Base-by-base conservation (phyloP, 2,113 vertebrate genomes). In the Hydrolagus affinis region DNA sequence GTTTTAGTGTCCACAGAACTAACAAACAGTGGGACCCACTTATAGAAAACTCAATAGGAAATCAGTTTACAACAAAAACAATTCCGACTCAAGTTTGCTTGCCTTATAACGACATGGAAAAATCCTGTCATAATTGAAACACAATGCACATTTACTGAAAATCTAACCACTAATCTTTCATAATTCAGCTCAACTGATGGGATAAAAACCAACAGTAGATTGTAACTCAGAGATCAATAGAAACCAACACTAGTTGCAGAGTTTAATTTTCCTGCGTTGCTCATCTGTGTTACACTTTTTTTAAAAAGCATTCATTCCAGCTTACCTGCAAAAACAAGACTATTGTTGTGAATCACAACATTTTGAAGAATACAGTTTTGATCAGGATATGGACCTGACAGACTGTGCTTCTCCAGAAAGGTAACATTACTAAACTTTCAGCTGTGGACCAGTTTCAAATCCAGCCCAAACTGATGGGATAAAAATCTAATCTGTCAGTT, bases 41-140 rank as follows among this genome's bases (percentile, higher is more conserved):
- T 69, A 69, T 32, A 75, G 73, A 75, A 75, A 75, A 56, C 73
- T 75, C 30, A 23, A 70, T n/a, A 72, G n/a, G 3, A 44, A 74
- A 11, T 74, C 28, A 56, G 9, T 75, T 44, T 75, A 32, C 73
- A 75, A 44, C 32, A 56, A 56, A 69, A 69, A 69, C 44, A 19
- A 56, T 75, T 74, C 56, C 73, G 56, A 75, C 30, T 17, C 19
- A 44, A 0, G 21, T 75, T 75, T 75, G 56, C 56, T 56, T 75
- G 56, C 32, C 32, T 32, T 30, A 4, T 15, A 32, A 44, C 72
- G 17, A 32, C 17, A 74, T 74, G 12, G 14, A 44, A 30, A 44
- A 44, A 44, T 68, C 14, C 15, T 10, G 66, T 69, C 21, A 75
- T 75, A 75, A 75, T 56, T 19, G 44, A 44, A 56, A 8, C 56